Percentiles rank a stretch among this genome's conserved stretches.
Conservation (phyloP, 2,797 vertebrate genomes). For the Danionella dracula region DNA sequence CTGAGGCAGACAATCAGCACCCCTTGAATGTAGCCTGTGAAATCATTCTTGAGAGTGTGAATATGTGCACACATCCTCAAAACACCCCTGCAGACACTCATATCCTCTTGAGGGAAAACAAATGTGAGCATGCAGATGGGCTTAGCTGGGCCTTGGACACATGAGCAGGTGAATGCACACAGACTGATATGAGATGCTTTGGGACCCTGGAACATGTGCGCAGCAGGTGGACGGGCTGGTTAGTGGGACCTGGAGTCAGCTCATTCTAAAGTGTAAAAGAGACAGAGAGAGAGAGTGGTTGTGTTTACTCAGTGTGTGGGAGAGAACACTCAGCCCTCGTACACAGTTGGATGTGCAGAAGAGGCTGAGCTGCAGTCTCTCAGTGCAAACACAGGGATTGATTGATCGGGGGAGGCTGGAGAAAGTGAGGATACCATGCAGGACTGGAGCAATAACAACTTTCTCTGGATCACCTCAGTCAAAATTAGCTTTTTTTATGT, state of each 20-base stretch:
- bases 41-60: conserved; percentile 31
- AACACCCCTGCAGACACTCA: conserved; percentile 36
- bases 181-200: background rate
- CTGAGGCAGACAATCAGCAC: conserved; percentile 72
- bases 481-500: no score
- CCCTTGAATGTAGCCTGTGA: conserved; percentile 27
- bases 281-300: background rate
- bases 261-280: background rate
- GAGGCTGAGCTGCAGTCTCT: conserved; percentile 14
- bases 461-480: background rate
- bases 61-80: conserved; percentile 45
- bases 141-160: conserved; percentile 31
- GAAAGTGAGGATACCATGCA: conserved; percentile 6
- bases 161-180: conserved; percentile 41
- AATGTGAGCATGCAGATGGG: conserved; percentile 5
- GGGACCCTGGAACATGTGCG: background rate
- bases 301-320: conserved; percentile 21
- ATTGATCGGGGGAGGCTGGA: conserved; percentile 24
- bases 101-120: conserved; percentile 7
- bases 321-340: conserved; percentile 15
- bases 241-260: background rate
- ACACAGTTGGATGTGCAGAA: conserved; percentile 31
- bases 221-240: conserved; percentile 13
- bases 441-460: conserved; percentile 13
- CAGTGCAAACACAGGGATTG: conserved; percentile 31